Base-by-base conservation (phyloP, 2,113 vertebrate genomes). In the Blennius ocellaris region DNA sequence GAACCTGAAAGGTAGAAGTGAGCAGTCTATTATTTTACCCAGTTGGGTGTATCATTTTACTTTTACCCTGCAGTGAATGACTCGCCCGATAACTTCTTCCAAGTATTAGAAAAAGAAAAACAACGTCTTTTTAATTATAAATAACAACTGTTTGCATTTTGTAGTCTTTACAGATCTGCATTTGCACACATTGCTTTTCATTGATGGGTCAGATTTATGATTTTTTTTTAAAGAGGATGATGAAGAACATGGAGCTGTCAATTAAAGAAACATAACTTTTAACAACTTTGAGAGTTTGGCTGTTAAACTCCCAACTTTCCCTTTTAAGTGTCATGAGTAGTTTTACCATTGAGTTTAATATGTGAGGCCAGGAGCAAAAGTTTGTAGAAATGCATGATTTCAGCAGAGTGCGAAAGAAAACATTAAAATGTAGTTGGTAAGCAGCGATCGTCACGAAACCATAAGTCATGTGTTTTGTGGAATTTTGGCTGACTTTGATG, bases 1-100 rank as follows among this genome's bases (percentile, higher is more conserved):
- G 15, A 41, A 11, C 10, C 39, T 71, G 30, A 73, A 57, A 0
- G 52, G 5, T 39, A 8, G 39, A 10, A 44, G 8, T 11, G 40
- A 65, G n/a, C 1, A 12, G 12, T 57, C 55, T 82, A 51, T 86
- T 69, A 75, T 80, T 83, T 72, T n/a, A 50, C 39, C 37, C 16
- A 11, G 21, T 10, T 21, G 57, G 39, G 1, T 47, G 54, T 76
- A 41, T 73, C 5, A 56, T 76, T 62, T 77, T 5, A 41, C 6
- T 52, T 38, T 56, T 50, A 47, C 50, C 47, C 38, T 70, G 59
- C 53, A 17, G 50, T 12, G 41, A 56, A 3, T 0, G n/a, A 65
- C 7, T 49, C 53, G 30, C 21, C 51, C 54, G 50, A 62, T 15
- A 52, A 49, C 16, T 52, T 61, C 45, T 48, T 45, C 3, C 17